Percentiles rank a stretch among this genome's conserved stretches.
These are phyloP conservation scores for Oryzias melastigma DNA, from an alignment of 2,113 vertebrate species.

Conservation along the genomic window DNA sequence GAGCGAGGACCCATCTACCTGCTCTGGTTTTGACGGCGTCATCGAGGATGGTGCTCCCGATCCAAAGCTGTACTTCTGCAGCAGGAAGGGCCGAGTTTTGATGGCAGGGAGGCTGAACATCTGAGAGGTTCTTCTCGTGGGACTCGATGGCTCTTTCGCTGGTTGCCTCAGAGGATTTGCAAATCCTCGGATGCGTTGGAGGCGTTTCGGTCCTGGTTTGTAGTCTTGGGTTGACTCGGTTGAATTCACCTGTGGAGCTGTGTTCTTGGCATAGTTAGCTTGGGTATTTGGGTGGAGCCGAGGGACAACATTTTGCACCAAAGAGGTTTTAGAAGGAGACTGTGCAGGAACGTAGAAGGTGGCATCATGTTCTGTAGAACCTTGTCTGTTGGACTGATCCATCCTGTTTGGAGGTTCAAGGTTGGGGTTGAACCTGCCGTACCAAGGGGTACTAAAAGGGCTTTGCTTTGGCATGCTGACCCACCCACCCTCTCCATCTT, in stretches of 20 bases:
- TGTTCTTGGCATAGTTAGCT: background rate
- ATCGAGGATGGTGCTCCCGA: background rate
- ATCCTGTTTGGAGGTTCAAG: background rate
- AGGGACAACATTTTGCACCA: background rate
- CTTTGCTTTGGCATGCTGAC: background rate
- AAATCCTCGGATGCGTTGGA: conserved; percentile 22
- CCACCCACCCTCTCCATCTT: background rate
- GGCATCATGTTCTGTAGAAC: background rate
- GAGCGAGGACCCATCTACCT: background rate
- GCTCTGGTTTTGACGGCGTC: background rate
- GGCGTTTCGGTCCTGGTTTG: conserved; percentile 21
- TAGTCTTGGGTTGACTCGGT: background rate
- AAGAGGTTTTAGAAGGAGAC: background rate
- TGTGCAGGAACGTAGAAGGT: background rate
- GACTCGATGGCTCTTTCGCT: background rate
- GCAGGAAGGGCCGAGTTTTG: background rate
- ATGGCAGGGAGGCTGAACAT: background rate
- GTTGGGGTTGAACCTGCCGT: background rate
- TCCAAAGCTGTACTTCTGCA: conserved; percentile 52
- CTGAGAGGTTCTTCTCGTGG: background rate
- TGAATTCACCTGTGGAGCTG: background rate
- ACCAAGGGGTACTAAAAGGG: background rate
- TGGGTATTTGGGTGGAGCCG: background rate
- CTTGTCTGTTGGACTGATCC: background rate
- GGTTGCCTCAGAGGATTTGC: background rate